Evolutionary conservation across 2,113 vertebrate genomes (phyloP).

Genomic region (Perca fluviatilis): DNA sequence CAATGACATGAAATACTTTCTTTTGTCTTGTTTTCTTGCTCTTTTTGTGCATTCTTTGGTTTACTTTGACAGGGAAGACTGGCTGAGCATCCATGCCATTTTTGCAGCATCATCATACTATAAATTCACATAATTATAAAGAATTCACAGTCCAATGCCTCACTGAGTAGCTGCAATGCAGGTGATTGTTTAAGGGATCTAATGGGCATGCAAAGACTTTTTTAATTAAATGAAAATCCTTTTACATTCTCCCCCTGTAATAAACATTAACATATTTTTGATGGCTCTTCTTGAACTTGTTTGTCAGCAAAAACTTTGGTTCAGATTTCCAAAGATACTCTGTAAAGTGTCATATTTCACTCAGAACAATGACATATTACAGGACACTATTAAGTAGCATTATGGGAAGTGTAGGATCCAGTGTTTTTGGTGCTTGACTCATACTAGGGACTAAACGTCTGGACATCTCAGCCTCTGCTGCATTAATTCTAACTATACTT

Average conservation of each 20-base stretch:
- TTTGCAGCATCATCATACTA: neutral
- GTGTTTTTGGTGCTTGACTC: neutral
- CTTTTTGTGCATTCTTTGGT: neutral
- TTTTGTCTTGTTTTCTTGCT: neutral
- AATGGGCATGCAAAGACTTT: neutral
- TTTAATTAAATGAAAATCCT: neutral
- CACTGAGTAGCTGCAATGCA: constrained; percentile 11
- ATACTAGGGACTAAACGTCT: neutral
- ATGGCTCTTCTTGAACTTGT: too few relatives aligned
- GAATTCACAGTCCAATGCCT: neutral
- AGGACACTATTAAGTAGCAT: neutral
- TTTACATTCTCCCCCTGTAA: too few relatives aligned
- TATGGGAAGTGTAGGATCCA: neutral
- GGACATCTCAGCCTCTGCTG: neutral
- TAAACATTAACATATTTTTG: too few relatives aligned
- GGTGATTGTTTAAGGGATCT: neutral
- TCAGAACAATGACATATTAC: neutral
- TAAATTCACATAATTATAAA: constrained; percentile 1
- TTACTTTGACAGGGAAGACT: neutral
- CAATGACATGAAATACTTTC: neutral
- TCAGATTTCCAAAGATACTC: neutral
- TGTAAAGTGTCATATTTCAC: neutral
- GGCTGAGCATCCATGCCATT: neutral
- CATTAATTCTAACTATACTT: neutral
- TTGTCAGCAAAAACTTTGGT: neutral